Evolutionary conservation across 2,888 invertebrate genomes (phyloP), one percentile per base, ranked within the genome.

Genomic region (Drosophila quinaria): DNA sequence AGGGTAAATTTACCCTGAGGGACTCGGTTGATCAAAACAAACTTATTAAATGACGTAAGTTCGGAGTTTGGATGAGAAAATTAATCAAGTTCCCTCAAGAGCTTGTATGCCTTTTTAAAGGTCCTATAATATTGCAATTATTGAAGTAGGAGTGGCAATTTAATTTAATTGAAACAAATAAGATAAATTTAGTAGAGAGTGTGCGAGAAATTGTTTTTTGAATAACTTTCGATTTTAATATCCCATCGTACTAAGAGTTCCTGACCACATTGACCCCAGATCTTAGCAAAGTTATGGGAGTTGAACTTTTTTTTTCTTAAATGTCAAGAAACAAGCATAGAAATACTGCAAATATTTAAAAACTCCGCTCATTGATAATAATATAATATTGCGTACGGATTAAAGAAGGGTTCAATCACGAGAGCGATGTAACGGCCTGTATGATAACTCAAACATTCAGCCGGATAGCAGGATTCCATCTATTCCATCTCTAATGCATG

Each of bases 401-500:
- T 19, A 0, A n/a, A 13, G 13, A 46, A 25, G 4, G 25, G 13
- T 46, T 79, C 76, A 86, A 88, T 74, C 85, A 78, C 75, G 62
- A 55, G 60, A 69, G 37, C 50, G 58, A 31, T 17, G 15, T 22
- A 58, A 75, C 69, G 80, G 64, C 56, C 31, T 6, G 42, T 31
- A 68, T 19, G 13, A 13, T 11, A 19, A 42, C 11, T 42, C 13
- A 11, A 0, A 22, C 3, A 44, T 8, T 13, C 63, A 64, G 39
- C 17, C 46, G 50, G 33, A 29, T 41, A 37, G n/a, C 49, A 29
- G 54, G 10, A 46, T n/a, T 6, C 8, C n/a, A 37, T n/a, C 68
- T n/a, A 31, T 44, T 37, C 19, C 52, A 61, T 52, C 37, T 67
- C 50, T 87, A 85, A 84, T 87, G 78, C 76, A 79, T 80, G 87